Conservation (phyloP, 2,888 invertebrate species). For the Dromius quadrimaculatus region DNA sequence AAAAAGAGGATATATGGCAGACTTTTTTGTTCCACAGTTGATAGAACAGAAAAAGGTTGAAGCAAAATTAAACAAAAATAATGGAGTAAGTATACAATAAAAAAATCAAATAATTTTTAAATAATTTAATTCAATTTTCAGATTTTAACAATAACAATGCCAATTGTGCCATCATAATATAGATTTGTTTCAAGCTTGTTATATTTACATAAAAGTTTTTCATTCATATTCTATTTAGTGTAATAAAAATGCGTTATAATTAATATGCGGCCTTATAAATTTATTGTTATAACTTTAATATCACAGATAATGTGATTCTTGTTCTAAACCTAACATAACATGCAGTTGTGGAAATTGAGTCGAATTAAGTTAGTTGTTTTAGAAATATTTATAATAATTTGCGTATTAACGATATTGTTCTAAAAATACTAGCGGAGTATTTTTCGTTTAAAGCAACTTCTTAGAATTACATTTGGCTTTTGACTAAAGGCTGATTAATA, state of each 20-base stretch:
- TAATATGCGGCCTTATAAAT: no score
- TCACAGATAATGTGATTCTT: conserved; percentile 44
- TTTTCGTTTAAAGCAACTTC: conserved; percentile 5
- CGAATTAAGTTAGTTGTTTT: background rate
- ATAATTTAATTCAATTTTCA: conserved; percentile 57
- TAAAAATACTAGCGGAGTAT: conserved; percentile 2
- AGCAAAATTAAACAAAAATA: conserved; percentile 69
- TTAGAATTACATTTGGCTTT: conserved; percentile 7
- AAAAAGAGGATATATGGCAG: conserved; percentile 73
- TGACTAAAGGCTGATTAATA: background rate
- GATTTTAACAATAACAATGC: conserved; percentile 64
- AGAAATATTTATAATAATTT: background rate
- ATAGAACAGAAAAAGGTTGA: conserved; percentile 71
- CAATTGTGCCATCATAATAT: conserved; percentile 53
- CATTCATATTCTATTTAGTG: conserved; percentile 8
- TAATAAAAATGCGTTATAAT: conserved; percentile 34
- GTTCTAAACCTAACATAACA: conserved; percentile 37
- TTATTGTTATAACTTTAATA: conserved; percentile 43
- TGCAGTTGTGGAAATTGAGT: conserved; percentile 21
- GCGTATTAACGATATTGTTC: background rate
- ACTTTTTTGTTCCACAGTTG: conserved; percentile 77
- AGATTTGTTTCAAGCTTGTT: background rate
- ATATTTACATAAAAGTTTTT: background rate
- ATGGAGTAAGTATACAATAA: conserved; percentile 65
- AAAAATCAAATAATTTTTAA: background rate